These are phyloP conservation scores for Thereva nobilitata DNA, from an alignment of 2,888 invertebrate species.

Conservation along the genomic window DNA sequence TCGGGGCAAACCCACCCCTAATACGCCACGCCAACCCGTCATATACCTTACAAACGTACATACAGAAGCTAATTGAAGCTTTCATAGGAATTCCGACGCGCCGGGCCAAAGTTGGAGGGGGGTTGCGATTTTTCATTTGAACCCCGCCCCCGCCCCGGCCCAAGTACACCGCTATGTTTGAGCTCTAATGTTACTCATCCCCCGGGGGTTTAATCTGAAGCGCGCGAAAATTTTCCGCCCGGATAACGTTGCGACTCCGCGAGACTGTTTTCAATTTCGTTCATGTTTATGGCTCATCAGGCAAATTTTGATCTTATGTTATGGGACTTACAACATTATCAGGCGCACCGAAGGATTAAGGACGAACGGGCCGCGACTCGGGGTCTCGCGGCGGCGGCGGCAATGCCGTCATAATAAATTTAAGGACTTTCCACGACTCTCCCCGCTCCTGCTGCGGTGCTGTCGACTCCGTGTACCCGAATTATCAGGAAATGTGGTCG, in stretches of 20 bases:
- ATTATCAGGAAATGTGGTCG: too few species aligned
- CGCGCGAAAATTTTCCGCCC: slow-evolving; percentile 16
- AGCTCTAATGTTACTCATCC: background rate
- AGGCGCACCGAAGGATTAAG: slow-evolving; percentile 14
- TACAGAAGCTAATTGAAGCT: slow-evolving; percentile 21
- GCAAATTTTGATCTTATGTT: slow-evolving; percentile 27
- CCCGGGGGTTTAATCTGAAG: slow-evolving; percentile 5
- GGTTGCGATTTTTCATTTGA: slow-evolving; percentile 17
- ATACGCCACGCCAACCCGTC: background rate
- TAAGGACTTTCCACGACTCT: background rate
- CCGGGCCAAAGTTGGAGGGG: background rate
- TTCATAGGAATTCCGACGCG: background rate
- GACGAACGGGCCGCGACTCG: background rate
- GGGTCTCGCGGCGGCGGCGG: too few species aligned
- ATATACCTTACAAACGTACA: background rate
- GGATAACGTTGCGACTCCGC: background rate
- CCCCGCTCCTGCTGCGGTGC: too few species aligned
- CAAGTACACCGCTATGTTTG: too few species aligned
- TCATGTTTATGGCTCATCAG: slow-evolving; percentile 31
- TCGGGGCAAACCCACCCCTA: slow-evolving; percentile 7
- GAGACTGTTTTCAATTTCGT: slow-evolving; percentile 26
- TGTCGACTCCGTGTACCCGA: too few species aligned
- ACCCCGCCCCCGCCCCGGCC: too few species aligned
- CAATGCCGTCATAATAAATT: slow-evolving; percentile 18
- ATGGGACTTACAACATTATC: background rate